A percentile compares a stretch with the other conserved stretches of the same genome.
phyloP scores from a whole-genome alignment of 2,113 vertebrate genomes.

The Callocephalon fimbriatum region DNA sequence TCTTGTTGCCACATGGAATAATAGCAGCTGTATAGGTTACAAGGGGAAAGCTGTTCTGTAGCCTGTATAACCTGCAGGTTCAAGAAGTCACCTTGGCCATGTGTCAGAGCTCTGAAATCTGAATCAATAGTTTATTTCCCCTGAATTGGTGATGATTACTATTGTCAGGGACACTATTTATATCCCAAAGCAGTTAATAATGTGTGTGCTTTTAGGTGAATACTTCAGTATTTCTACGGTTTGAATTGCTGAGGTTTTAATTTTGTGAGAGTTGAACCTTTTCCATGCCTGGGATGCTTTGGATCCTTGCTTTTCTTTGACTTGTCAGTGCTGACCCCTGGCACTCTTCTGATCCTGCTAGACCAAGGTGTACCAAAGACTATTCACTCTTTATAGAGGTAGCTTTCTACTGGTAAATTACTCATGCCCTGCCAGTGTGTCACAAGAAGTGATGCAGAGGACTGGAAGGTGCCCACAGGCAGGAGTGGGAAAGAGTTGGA shows the following conservation, averaged over 20 bases:
- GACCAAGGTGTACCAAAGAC: neutral
- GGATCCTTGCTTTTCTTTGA: neutral
- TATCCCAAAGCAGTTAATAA: neutral
- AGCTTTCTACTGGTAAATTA: neutral
- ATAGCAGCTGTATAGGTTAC: neutral
- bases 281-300: neutral
- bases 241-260: neutral
- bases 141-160: neutral
- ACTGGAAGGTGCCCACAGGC: neutral
- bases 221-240: neutral
- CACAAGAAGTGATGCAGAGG: neutral
- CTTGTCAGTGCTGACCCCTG: neutral
- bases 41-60: neutral
- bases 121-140: neutral
- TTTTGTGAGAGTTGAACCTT: neutral
- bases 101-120: neutral
- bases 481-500: neutral
- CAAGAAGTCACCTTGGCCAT: neutral
- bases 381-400: neutral
- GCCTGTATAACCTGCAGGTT: neutral
- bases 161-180: neutral
- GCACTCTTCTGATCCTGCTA: neutral
- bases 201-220: neutral
- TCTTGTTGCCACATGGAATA: neutral
- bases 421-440: neutral